A percentile compares a stretch with the other conserved stretches of the same genome.
Conservation (phyloP, 2,888 invertebrate genomes). For the Coelogynopora nodosa region DNA sequence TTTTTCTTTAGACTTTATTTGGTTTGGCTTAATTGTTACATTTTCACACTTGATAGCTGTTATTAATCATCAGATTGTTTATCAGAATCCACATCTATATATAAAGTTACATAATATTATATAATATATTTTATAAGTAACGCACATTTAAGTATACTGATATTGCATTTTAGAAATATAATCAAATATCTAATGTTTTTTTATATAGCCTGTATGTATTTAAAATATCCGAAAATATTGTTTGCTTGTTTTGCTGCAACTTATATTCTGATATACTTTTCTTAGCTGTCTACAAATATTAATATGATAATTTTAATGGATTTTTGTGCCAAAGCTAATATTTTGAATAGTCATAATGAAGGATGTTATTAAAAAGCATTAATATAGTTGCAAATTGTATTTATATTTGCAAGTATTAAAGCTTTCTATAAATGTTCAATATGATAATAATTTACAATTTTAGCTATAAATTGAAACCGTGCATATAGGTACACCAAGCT, state of each 20-base stretch:
- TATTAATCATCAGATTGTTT: not conserved
- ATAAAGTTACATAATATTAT: not conserved
- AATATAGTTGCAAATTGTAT: not conserved
- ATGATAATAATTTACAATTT: not conserved
- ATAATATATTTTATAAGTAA: not conserved
- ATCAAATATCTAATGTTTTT: not conserved
- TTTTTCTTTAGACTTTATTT: not conserved
- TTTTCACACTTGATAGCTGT: not conserved
- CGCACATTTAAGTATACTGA: not conserved
- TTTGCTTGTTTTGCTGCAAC: not conserved
- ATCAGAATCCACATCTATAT: not conserved
- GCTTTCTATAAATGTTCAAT: not conserved
- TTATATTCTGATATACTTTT: not conserved
- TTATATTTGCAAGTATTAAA: not conserved
- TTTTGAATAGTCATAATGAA: not conserved
- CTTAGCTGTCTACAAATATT: not conserved
- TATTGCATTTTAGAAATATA: not conserved
- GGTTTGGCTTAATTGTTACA: not conserved
- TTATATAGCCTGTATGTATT: not conserved
- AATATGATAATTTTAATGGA: not conserved
- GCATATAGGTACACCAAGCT: not conserved
- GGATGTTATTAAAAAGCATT: not conserved
- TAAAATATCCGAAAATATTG: not conserved
- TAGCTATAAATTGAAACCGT: not conserved
- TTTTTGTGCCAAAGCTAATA: not conserved